Evolutionary conservation across 2,888 invertebrate genomes (phyloP).

Genomic region (Hypena proboscidalis): DNA sequence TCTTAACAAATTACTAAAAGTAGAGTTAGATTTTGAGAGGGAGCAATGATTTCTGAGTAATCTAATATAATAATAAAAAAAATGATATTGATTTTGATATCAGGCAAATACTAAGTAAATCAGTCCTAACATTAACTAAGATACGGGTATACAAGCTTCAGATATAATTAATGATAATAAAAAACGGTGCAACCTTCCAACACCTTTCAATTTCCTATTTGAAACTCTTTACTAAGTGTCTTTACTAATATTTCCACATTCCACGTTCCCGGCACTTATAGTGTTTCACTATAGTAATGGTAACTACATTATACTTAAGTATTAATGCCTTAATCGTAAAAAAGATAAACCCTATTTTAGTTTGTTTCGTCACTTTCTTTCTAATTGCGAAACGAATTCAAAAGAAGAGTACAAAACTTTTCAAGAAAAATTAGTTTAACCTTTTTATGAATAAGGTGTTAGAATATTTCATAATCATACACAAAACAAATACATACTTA

Average conservation of each 20-base stretch:
- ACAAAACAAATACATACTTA: constrained; percentile 20
- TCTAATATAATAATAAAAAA: too few relatives aligned
- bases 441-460: too few relatives aligned
- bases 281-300: constrained; percentile 50
- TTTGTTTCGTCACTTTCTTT: too few relatives aligned
- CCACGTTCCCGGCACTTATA: constrained; percentile 79
- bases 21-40: too few relatives aligned
- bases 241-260: constrained; percentile 61
- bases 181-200: constrained; percentile 22
- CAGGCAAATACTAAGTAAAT: background rate
- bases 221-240: constrained; percentile 21
- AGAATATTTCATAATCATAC: constrained; percentile 24
- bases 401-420: too few relatives aligned
- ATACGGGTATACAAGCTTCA: background rate
- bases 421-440: too few relatives aligned
- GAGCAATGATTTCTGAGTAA: too few relatives aligned
- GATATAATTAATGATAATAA: background rate
- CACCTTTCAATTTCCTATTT: constrained; percentile 20
- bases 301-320: constrained; percentile 53
- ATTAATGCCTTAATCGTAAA: constrained; percentile 39
- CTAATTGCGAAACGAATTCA: too few relatives aligned
- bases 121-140: constrained; percentile 1
- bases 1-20: too few relatives aligned
- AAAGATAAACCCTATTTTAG: too few relatives aligned
- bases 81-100: constrained; percentile 5